Base-by-base conservation (phyloP, 2,797 vertebrate species). In the Thamnophis elegans region DNA sequence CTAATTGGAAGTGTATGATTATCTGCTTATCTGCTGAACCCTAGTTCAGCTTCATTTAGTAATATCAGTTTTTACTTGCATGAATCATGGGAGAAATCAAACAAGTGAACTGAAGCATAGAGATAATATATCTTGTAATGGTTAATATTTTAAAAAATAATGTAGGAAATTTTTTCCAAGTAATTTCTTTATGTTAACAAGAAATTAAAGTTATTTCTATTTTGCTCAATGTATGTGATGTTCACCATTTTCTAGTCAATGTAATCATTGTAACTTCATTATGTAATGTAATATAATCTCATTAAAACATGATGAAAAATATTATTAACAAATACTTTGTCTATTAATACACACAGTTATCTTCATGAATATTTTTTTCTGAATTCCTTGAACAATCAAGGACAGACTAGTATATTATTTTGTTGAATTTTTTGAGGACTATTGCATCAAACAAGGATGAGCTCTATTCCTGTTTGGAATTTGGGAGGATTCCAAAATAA, bases 1-100 rank as follows among this genome's bases (percentile, higher is more conserved):
- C 91, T 95, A 95, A 96, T 97, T 95, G 95, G 87, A 92, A 91
- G 93, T 95, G 94, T 94, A 94, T 55, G 2, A 93, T 88, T 94
- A 78, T 4, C 92, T 90, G 93, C 92, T 94, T n/a, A n/a, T n/a
- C n/a, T n/a, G n/a, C n/a, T n/a, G n/a, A n/a, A n/a, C n/a, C n/a
- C 85, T 82, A 89, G 90, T 89, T 68, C 51, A 73, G 58, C 95
- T 95, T 93, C 92, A 88, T 91, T 94, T 94, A 56, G 36, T 22
- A 51, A 88, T 89, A 22, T 56, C 65, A 91, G 62, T 91, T 87
- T 92, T 85, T 91, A 42, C 25, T 73, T 82, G 51, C 58, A 78
- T 85, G 89, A 42, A 59, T 47, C 36, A n/a, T 51, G 54, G 93
- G 90, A 91, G 28, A 68, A 0, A 22, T 89, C 28, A 47, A 87